Percentiles rank a stretch among this genome's conserved stretches.
Evolutionary conservation across 2,797 vertebrate genomes (phyloP).

Genomic region (Mastacembelus armatus): DNA sequence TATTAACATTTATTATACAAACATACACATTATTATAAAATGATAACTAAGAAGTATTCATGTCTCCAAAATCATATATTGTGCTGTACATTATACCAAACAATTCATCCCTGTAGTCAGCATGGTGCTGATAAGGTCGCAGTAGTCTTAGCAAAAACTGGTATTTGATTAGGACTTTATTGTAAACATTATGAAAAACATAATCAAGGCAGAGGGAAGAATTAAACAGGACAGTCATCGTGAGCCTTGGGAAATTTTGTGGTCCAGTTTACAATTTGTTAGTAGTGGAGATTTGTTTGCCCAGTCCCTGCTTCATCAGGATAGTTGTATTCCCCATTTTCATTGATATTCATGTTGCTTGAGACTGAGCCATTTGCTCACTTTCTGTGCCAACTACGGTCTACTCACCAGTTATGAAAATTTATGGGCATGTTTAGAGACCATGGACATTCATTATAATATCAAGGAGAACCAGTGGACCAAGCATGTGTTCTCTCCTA

Average conservation of each 20-base stretch:
- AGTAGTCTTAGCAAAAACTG: conserved; percentile 2
- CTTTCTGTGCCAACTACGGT: conserved; percentile 54
- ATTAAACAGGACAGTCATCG: conserved; percentile 25
- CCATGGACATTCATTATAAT: conserved; percentile 65
- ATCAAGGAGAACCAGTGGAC: conserved; percentile 52
- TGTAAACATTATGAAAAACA: conserved; percentile 40
- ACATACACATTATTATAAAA: conserved; percentile 1
- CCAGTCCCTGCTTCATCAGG: conserved; percentile 26
- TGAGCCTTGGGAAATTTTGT: conserved; percentile 16
- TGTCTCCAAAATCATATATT: background rate
- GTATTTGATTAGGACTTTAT: conserved; percentile 35
- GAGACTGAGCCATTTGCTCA: conserved; percentile 66
- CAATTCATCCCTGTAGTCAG: conserved; percentile 27
- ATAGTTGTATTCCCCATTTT: conserved; percentile 46
- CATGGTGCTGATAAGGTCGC: conserved; percentile 40
- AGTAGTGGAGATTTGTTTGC: conserved; percentile 30
- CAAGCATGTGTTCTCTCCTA: conserved; percentile 35
- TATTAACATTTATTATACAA: conserved; percentile 3
- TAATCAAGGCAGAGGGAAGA: conserved; percentile 21
- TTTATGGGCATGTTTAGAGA: conserved; percentile 68
- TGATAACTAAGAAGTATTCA: background rate
- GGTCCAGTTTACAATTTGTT: conserved; percentile 40
- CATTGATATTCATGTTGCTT: conserved; percentile 67
- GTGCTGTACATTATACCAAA: background rate
- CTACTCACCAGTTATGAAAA: conserved; percentile 73